A percentile compares a stretch with the other conserved stretches of the same genome.
Conservation (phyloP, 2,888 invertebrate species). For the Clunio marinus region DNA sequence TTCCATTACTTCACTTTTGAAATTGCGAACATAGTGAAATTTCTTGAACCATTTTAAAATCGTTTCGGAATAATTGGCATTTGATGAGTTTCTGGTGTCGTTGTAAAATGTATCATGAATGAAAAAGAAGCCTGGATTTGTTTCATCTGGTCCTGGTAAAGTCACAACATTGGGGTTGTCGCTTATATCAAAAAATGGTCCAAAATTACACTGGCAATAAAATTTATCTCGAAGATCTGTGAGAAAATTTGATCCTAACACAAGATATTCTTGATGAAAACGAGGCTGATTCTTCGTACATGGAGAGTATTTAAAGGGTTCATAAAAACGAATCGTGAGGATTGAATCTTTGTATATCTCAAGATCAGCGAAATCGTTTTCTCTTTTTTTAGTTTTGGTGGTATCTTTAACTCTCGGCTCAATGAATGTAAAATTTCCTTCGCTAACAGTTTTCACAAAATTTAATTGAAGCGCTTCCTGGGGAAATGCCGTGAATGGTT, state of each 20-base stretch:
- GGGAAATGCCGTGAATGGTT: neutral
- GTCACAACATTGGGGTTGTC: conserved; percentile 48
- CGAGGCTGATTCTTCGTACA: conserved; percentile 46
- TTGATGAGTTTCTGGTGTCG: conserved; percentile 58
- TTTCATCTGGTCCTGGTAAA: conserved; percentile 39
- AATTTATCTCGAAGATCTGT: conserved; percentile 70
- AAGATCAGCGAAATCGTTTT: conserved; percentile 40
- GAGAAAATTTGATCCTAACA: conserved; percentile 65
- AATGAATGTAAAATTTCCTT: neutral
- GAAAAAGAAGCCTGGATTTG: conserved; percentile 64
- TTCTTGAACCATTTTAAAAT: conserved; percentile 61
- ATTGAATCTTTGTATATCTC: conserved; percentile 50
- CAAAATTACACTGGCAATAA: conserved; percentile 66
- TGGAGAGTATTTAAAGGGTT: conserved; percentile 49
- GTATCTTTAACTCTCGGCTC: neutral
- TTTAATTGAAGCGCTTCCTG: conserved; percentile 18
- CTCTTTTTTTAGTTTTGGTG: neutral
- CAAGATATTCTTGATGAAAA: conserved; percentile 57
- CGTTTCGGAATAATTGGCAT: conserved; percentile 62
- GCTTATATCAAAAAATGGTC: conserved; percentile 60
- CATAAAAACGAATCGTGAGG: conserved; percentile 53
- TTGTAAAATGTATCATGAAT: conserved; percentile 76
- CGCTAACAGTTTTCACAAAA: neutral
- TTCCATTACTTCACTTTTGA: conserved; percentile 57
- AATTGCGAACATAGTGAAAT: conserved; percentile 50